Evolutionary conservation across 92 coral and sea anemone species (phyloP), one percentile per base, ranked within the genome.

Genomic region (Anthopleura xanthogrammica): DNA sequence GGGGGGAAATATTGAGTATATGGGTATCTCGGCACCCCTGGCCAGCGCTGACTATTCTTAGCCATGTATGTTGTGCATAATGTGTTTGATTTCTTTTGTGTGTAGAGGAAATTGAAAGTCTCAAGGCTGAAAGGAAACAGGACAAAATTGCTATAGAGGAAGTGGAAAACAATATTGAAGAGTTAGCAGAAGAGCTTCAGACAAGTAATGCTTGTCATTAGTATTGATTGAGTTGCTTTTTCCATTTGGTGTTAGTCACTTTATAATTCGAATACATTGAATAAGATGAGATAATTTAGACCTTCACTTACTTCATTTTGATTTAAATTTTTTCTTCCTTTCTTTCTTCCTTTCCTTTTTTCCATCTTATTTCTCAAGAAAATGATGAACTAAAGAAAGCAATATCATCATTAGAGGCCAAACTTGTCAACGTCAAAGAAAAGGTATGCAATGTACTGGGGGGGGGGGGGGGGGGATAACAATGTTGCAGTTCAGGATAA

Each of bases 391-490:
- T 93, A n/a, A 82, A 87, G 77, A 86, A 93, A 80, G 82, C 81
- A 75, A 92, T 93, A 79, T 83, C 41, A 48, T 76, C 85, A 66
- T 65, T 93, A 80, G 97, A 93, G 80, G 75, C 83, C 64, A 93
- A 83, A 57, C 90, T 93, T 36, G 79, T 80, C 14, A 56, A 90
- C 54, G 77, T 87, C 71, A 89, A 89, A 72, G 86, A 76, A 12
- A 91, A 93, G 93, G 97, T 89, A 81, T 50, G 23, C 14, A 3
- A 54, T 54, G 14, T 60, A 60, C 29, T 3, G 8, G 6, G 29
- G 40, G 40, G 10, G 19, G 40, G 52, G 60, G 40, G 19, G 57
- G 36, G 36, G 36, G 36, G 36, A 29, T 29, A 29, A 29, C 36
- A 29, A 29, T 29, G 36, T 29, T 29, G 36, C 36, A 29, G 36